Base-by-base conservation (phyloP, 2,113 vertebrate genomes). In the Pachycephala philippinensis region DNA sequence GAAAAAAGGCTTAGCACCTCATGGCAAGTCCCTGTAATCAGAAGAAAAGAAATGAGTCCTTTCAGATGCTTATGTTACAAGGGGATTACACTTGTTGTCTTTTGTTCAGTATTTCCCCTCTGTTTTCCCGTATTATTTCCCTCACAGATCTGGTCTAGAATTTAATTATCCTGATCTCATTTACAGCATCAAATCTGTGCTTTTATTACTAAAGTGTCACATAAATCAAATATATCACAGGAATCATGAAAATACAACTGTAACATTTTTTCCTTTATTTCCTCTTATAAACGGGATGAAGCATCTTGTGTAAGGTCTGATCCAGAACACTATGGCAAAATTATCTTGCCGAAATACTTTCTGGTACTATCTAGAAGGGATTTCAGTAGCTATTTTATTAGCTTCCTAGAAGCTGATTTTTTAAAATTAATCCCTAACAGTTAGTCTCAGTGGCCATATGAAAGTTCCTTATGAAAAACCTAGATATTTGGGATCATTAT, bases 1-100 rank as follows among this genome's bases (percentile, higher is more conserved):
- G 95, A 97, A 98, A 98, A 98, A 98, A 98, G 97, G 90, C 98
- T 98, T 96, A 98, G 97, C 97, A 98, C 97, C 97, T 98, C 98
- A 98, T 98, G 96, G 96, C 97, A 97, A 97, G 97, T 93, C 97
- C 96, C 98, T 98, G 94, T 49, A 94, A 96, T 11, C 70, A 27
- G 78, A 95, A 97, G 95, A 96, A 65, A 80, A 89, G 33, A 84
- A 97, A 69, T 31, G 0, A 90, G 61, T 87, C 96, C 22, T 90
- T 63, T 85, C 49, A 87, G 78, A 88, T 71, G 45, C 69, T 74
- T 27, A 82, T 26, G 30, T 81, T 80, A 93, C 22, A 47, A 23
- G 28, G 88, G 35, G 9, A 87, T 76, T 49, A 78, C 4, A 66
- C 4, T 21, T 64, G 1, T 1, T 5, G 2, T 44, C 9, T 69